phyloP scores from a whole-genome alignment of 2,797 vertebrate genomes.

The Sebastes taczanowskii region DNA sequence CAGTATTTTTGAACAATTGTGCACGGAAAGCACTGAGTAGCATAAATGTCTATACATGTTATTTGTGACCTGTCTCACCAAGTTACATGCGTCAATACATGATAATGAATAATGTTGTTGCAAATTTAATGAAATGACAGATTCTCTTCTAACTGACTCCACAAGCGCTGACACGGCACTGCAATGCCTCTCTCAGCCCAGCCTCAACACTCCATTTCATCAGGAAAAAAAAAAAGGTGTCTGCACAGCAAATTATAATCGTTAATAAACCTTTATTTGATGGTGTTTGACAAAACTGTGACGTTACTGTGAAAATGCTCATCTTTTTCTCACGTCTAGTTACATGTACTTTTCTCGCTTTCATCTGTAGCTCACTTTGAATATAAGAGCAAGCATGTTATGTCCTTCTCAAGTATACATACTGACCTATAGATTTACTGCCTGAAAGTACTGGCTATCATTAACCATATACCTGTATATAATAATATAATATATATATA shows the following conservation, averaged over 20 bases:
- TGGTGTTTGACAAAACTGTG: conserved; percentile 61
- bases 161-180: conserved; percentile 67
- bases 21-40: conserved; percentile 19
- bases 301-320: conserved; percentile 56
- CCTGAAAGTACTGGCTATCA: background rate
- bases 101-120: conserved; percentile 70
- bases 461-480: background rate
- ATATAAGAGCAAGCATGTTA: conserved; percentile 23
- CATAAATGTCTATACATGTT: conserved; percentile 45
- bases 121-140: conserved; percentile 73
- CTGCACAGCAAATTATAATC: conserved; percentile 69
- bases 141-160: conserved; percentile 63
- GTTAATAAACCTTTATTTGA: conserved; percentile 72
- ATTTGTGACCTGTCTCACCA: conserved; percentile 57
- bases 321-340: conserved; percentile 36
- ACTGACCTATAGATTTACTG: background rate
- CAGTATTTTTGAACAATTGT: conserved; percentile 39
- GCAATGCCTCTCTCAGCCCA: conserved; percentile 50
- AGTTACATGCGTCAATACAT: conserved; percentile 60
- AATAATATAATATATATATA: no score
- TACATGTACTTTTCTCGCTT: conserved; percentile 28
- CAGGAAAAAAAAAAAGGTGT: conserved; percentile 59
- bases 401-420: background rate
- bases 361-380: conserved; percentile 37
- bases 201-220: conserved; percentile 67